Evolutionary conservation across 2,113 vertebrate species (phyloP).

Genomic region (Todiramphus saurophagus): DNA sequence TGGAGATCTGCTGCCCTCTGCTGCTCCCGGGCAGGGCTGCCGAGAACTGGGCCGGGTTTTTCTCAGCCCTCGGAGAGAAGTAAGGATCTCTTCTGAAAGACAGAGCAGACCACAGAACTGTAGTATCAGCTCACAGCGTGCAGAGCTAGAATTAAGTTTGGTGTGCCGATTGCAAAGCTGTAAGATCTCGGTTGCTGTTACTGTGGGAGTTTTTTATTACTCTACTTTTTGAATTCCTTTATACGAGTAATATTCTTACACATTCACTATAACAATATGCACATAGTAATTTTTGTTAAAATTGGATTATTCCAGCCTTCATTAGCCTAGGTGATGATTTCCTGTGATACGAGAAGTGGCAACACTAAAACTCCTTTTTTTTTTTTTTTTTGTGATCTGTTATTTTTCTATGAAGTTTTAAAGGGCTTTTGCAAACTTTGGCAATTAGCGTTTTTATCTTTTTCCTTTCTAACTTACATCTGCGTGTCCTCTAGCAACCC

Average conservation of each 20-base stretch:
- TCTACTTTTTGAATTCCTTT: not conserved
- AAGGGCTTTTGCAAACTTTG: not conserved
- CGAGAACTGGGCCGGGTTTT: not conserved
- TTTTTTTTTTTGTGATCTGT: not conserved
- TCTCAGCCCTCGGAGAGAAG: not conserved
- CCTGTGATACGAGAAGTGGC: not conserved
- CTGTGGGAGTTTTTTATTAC: not conserved
- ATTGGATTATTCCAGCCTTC: not conserved
- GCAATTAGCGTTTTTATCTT: not conserved
- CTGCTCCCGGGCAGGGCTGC: not conserved
- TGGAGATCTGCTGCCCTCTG: constrained; percentile 51
- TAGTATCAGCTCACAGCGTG: not conserved
- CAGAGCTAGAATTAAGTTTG: not conserved
- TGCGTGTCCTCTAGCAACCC: not conserved
- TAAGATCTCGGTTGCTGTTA: not conserved
- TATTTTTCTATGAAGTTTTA: not conserved
- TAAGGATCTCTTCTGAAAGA: accelerated
- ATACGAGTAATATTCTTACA: not conserved
- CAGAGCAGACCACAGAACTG: not conserved
- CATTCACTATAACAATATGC: not conserved
- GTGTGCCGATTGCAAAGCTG: not conserved
- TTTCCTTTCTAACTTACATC: not conserved
- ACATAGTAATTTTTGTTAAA: not conserved
- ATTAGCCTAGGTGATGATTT: not conserved
- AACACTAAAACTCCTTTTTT: not conserved